Conservation (phyloP, 2,888 invertebrate genomes). For the Scaptomyza tumidula region DNA sequence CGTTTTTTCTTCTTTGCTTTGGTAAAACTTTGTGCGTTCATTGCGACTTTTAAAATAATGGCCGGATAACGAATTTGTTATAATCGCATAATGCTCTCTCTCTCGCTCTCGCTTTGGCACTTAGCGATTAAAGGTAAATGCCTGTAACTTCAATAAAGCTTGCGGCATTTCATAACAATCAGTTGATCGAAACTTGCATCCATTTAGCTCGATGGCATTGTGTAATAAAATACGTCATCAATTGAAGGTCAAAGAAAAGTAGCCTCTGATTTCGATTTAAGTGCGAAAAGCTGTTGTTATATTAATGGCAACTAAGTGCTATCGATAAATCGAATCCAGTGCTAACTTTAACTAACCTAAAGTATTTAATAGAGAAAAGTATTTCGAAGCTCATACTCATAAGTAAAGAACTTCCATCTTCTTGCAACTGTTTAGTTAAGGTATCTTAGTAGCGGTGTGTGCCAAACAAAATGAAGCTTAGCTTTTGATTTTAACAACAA, state of each 20-base stretch:
- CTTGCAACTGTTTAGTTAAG: background rate
- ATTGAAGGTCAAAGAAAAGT: background rate
- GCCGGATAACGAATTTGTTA: background rate
- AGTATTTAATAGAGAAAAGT: too few relatives aligned
- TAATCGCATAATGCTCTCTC: background rate
- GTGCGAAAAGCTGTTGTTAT: background rate
- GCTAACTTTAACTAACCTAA: too few relatives aligned
- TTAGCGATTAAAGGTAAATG: constrained; percentile 21
- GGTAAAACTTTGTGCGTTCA: too few relatives aligned
- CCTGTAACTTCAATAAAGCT: constrained; percentile 1
- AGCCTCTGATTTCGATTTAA: background rate
- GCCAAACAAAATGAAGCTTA: too few relatives aligned
- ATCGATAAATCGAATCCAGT: background rate
- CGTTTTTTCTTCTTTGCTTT: too few relatives aligned
- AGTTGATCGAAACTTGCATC: background rate
- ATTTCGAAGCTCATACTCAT: too few relatives aligned
- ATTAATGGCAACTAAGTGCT: background rate
- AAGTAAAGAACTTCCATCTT: too few relatives aligned
- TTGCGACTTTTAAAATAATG: too few relatives aligned
- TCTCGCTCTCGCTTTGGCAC: background rate
- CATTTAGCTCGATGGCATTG: background rate
- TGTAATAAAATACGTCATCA: background rate
- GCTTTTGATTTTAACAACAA: too few relatives aligned
- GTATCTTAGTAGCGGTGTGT: too few relatives aligned
- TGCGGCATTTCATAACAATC: background rate